phyloP scores from a whole-genome alignment of 2,113 vertebrate species.

The Reinhardtius hippoglossoides region DNA sequence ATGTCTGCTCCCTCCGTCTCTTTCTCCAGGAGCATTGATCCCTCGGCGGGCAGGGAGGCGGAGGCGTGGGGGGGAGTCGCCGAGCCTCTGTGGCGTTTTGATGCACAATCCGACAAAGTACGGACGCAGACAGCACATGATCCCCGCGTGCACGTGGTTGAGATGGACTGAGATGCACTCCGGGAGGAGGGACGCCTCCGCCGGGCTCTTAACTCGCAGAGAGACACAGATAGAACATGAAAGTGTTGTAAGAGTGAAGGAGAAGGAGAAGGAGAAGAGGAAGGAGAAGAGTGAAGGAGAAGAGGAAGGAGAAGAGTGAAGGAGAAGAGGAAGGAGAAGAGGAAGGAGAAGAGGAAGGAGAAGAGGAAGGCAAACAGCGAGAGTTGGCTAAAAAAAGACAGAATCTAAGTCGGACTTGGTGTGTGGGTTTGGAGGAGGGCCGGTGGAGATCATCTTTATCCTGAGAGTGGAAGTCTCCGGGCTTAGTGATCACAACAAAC shows the following conservation, averaged over 20 bases:
- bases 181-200: not conserved
- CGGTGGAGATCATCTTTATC: slow-evolving; percentile 63
- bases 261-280: not conserved
- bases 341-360: not conserved
- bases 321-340: not conserved
- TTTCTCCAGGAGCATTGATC: slow-evolving; percentile 42
- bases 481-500: slow-evolving; percentile 63
- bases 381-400: slow-evolving; percentile 24
- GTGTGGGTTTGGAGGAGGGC: slow-evolving; percentile 63
- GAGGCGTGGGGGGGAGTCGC: not conserved
- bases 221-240: slow-evolving; percentile 11
- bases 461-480: slow-evolving; percentile 51
- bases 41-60: slow-evolving; percentile 18
- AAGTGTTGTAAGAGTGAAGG: not conserved
- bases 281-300: not conserved
- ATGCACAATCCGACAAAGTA: slow-evolving; percentile 1
- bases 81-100: slow-evolving; percentile 5
- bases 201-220: slow-evolving; percentile 13
- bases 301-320: not conserved
- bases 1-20: slow-evolving; percentile 44
- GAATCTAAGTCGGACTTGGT: slow-evolving; percentile 42
- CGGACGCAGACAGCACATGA: slow-evolving; percentile 26
- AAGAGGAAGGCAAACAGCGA: slow-evolving; percentile 8
- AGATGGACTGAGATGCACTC: slow-evolving; percentile 13
- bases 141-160: not conserved